A percentile compares a stretch with the other conserved stretches of the same genome.
Conservation (phyloP, 2,888 invertebrate genomes). For the Scaptomyza polygonia region DNA sequence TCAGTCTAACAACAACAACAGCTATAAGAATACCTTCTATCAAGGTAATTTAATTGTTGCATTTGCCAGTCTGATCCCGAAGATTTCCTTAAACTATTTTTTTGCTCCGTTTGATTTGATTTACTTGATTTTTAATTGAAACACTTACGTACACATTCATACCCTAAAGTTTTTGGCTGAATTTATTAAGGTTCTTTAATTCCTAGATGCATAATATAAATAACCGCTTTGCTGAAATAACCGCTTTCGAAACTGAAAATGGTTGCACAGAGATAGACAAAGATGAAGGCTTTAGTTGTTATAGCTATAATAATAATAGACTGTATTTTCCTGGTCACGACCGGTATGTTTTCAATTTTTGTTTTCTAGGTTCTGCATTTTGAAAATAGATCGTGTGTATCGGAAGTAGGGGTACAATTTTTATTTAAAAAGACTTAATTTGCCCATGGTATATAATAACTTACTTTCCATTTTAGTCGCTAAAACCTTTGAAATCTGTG, state of each 20-base stretch:
- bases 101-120: conserved; percentile 20
- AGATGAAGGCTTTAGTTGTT: conserved; percentile 37
- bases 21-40: conserved; percentile 54
- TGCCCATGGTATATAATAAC: no score
- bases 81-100: conserved; percentile 25
- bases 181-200: background rate
- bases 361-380: no score
- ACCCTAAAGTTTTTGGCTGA: conserved; percentile 2
- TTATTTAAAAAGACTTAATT: background rate
- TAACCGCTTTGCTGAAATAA: conserved; percentile 4
- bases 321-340: background rate
- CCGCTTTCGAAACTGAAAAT: conserved; percentile 32
- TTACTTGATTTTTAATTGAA: conserved; percentile 26
- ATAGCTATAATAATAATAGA: conserved; percentile 28
- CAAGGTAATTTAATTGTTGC: conserved; percentile 70
- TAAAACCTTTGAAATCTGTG: no score
- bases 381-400: no score
- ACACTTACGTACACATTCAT: background rate
- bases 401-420: background rate
- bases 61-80: conserved; percentile 18
- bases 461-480: no score
- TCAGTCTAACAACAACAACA: conserved; percentile 59
- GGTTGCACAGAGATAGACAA: conserved; percentile 16
- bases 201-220: background rate
- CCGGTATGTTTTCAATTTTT: no score